Conservation (phyloP, 2,888 invertebrate species). For the Mythimna vitellina region DNA sequence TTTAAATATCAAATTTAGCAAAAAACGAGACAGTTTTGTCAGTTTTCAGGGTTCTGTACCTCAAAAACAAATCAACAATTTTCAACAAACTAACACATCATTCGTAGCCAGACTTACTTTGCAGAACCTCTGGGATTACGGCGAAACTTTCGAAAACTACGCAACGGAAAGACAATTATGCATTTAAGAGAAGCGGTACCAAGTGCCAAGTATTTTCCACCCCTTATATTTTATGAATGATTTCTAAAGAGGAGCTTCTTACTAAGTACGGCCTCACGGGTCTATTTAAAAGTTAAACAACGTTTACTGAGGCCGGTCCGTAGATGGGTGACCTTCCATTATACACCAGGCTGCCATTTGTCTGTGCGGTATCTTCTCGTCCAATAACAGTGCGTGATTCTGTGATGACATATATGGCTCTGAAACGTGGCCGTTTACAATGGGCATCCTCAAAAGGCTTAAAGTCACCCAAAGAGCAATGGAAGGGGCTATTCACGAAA, state of each 20-base stretch:
- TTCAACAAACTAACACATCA: too few relatives aligned
- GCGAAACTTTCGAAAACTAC: constrained; percentile 29
- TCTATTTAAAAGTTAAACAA: background rate
- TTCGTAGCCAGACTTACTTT: constrained; percentile 8
- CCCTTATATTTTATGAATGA: constrained; percentile 49
- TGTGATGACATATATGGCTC: too few relatives aligned
- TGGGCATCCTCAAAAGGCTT: too few relatives aligned
- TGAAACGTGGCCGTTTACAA: too few relatives aligned
- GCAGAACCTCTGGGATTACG: constrained; percentile 6
- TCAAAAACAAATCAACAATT: too few relatives aligned
- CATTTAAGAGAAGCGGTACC: constrained; percentile 37
- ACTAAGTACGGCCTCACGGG: background rate
- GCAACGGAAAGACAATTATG: constrained; percentile 29
- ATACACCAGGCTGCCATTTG: background rate
- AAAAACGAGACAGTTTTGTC: too few relatives aligned
- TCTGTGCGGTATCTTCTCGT: background rate
- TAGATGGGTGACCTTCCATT: background rate
- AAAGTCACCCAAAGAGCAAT: too few relatives aligned
- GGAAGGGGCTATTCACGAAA: too few relatives aligned
- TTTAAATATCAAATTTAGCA: too few relatives aligned
- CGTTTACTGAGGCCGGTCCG: background rate
- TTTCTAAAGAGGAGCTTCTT: constrained; percentile 20
- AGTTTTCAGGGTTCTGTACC: too few relatives aligned
- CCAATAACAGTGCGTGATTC: too few relatives aligned
- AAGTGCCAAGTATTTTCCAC: constrained; percentile 45